phyloP scores from a whole-genome alignment of 2,113 vertebrate species.

The Pomatostomus ruficeps region DNA sequence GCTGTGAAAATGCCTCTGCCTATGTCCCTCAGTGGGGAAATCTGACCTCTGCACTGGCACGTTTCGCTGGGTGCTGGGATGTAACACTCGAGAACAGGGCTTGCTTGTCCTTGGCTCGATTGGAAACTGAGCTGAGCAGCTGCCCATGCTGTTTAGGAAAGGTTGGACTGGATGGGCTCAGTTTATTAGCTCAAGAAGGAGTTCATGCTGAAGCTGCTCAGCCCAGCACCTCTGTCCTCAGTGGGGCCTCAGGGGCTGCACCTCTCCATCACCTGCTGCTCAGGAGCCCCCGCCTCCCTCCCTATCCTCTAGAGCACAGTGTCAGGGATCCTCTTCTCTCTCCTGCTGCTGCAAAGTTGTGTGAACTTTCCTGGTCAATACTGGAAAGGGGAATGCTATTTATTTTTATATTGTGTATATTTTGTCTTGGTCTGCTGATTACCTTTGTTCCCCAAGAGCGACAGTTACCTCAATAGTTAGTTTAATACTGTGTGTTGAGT shows the following conservation, averaged over 20 bases:
- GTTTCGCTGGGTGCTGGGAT: neutral
- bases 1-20: conserved; percentile 25
- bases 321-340: conserved; percentile 63
- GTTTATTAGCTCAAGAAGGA: neutral
- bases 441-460: conserved; percentile 74
- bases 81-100: rapidly evolving
- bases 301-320: conserved; percentile 27
- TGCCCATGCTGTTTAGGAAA: neutral
- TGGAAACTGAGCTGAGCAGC: neutral
- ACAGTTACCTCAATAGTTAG: conserved; percentile 82
- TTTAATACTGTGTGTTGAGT: conserved; percentile 74
- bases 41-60: neutral
- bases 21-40: neutral
- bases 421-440: conserved; percentile 79
- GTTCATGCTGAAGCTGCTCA: neutral
- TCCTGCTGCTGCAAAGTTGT: conserved; percentile 61
- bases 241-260: neutral
- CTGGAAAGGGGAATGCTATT: conserved; percentile 78
- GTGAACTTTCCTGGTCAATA: conserved; percentile 71
- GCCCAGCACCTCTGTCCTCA: neutral
- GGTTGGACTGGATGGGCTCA: neutral
- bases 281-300: neutral
- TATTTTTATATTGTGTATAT: conserved; percentile 84
- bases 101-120: rapidly evolving
- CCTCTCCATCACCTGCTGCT: neutral